Conservation (phyloP, 2,113 vertebrate species). For the Narcine bancroftii region DNA sequence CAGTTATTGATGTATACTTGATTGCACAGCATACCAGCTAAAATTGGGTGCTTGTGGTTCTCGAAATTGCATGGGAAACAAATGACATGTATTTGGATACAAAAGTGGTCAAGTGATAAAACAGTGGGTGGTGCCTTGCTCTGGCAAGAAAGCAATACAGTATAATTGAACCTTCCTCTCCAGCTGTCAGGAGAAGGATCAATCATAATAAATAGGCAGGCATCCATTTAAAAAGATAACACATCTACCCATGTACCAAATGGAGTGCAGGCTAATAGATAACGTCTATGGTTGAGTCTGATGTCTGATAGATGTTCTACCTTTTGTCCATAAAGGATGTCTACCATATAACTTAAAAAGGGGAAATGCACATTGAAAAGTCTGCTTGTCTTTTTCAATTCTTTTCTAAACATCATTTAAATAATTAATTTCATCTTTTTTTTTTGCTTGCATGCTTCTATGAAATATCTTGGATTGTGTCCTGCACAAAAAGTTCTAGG, state of each 20-base stretch:
- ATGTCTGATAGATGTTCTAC: not conserved
- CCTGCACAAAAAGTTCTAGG: not conserved
- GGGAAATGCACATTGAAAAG: no score
- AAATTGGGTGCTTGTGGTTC: not conserved
- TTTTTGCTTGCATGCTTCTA: not conserved
- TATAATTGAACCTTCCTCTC: not conserved
- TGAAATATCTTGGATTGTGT: not conserved
- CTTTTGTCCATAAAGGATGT: no score
- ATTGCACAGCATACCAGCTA: not conserved
- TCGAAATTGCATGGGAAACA: not conserved
- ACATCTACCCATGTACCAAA: not conserved
- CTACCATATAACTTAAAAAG: no score
- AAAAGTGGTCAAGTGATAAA: not conserved
- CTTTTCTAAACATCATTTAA: not conserved
- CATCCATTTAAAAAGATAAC: not conserved
- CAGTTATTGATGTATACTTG: not conserved
- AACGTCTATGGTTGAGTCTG: no score
- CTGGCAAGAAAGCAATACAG: not conserved
- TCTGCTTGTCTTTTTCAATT: not conserved
- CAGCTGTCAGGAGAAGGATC: not conserved
- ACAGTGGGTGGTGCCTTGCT: not conserved
- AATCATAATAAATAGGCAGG: not conserved
- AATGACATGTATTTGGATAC: not conserved
- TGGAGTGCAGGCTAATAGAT: not conserved
- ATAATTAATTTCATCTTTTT: not conserved